Conservation (phyloP, 1,140 invertebrate genomes). For the Sesamia nonagrioides region DNA sequence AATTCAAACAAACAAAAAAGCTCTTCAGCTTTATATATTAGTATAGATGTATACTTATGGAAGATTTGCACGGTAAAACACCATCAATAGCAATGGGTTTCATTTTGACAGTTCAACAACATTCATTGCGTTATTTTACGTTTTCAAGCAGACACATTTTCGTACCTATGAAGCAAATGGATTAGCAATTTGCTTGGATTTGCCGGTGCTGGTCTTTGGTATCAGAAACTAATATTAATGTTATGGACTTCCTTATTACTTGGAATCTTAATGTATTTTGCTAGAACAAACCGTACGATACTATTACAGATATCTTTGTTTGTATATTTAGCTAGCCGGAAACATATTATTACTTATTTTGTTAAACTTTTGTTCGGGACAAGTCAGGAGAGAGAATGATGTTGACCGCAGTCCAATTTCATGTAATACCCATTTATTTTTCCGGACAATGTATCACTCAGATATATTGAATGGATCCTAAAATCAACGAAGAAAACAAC, state of each 20-base stretch:
- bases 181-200: too few relatives aligned
- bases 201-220: too few relatives aligned
- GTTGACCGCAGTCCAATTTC: constrained; percentile 37
- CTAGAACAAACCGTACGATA: not conserved
- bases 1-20: too few relatives aligned
- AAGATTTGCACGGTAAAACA: too few relatives aligned
- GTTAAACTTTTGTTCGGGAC: not conserved
- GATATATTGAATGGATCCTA: constrained; percentile 32
- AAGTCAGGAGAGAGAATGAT: not conserved
- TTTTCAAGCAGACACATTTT: too few relatives aligned
- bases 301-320: not conserved
- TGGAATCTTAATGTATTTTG: not conserved
- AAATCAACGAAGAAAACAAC: constrained; percentile 27
- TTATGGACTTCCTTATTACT: not conserved
- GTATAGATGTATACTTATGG: too few relatives aligned
- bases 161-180: too few relatives aligned
- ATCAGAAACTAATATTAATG: not conserved
- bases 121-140: too few relatives aligned
- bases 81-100: too few relatives aligned
- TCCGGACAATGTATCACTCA: constrained; percentile 41
- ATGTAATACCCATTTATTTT: constrained; percentile 30
- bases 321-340: not conserved
- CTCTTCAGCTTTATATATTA: too few relatives aligned
- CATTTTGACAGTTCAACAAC: too few relatives aligned
- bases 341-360: not conserved